Evolutionary conservation across 2,888 invertebrate genomes (phyloP).

Genomic region (Clanis bilineata): DNA sequence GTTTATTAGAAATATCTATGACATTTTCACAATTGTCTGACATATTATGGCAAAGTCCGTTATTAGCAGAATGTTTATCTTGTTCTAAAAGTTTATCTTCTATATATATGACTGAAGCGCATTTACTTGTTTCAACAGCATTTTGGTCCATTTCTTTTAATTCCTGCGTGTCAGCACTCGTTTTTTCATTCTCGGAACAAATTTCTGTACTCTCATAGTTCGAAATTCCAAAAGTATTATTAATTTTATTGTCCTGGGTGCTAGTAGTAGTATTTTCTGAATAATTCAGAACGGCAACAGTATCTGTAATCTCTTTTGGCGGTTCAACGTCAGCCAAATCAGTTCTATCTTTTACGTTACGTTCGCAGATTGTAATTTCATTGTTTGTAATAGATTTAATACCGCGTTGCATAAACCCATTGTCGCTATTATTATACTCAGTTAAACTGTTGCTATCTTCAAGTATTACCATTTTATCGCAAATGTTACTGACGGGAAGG

Average conservation of each 20-base stretch:
- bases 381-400: neutral
- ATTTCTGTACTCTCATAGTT: neutral
- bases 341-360: neutral
- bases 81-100: neutral
- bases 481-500: neutral
- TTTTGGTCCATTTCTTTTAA: neutral
- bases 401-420: neutral
- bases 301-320: neutral
- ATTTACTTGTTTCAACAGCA: neutral
- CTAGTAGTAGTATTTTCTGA: neutral
- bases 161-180: neutral
- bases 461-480: neutral
- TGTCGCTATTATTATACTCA: too few relatives aligned
- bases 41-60: neutral
- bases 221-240: neutral
- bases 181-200: neutral
- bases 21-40: neutral
- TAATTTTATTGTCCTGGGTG: neutral
- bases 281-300: neutral
- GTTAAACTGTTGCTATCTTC: neutral
- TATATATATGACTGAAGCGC: neutral
- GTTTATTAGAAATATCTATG: neutral
- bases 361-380: neutral
- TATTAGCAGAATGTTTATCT: neutral
- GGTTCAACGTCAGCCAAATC: neutral